A percentile compares a stretch with the other conserved stretches of the same genome.
Evolutionary conservation across 2,113 vertebrate genomes (phyloP).

Genomic region (Petroica traversi): DNA sequence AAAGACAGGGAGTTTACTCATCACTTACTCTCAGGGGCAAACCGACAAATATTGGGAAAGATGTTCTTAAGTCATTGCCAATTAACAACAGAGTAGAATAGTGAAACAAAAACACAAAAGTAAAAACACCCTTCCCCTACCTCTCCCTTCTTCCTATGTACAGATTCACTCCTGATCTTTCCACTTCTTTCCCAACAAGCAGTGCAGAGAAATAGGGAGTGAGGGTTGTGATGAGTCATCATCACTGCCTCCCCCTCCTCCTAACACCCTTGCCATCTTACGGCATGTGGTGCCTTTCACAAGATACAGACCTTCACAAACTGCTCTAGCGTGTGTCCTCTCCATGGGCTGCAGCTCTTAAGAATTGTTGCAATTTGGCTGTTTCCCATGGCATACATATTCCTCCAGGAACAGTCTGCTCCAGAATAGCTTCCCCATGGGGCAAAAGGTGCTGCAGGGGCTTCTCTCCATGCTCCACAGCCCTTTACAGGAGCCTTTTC

Average conservation of each 20-base stretch:
- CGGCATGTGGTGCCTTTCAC: rapidly evolving
- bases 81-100: neutral
- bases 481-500: rapidly evolving
- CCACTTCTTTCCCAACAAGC: neutral
- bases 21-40: neutral
- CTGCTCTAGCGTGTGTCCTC: neutral
- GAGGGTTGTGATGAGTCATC: no score
- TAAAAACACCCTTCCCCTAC: neutral
- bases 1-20: neutral
- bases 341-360: neutral
- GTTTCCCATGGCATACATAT: neutral
- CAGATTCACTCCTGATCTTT: neutral
- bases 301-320: neutral
- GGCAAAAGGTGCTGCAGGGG: neutral
- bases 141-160: neutral
- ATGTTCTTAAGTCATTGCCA: neutral
- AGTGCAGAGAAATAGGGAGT: neutral
- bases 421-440: rapidly evolving
- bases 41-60: neutral
- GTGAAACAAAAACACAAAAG: neutral
- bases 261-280: no score
- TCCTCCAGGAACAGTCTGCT: neutral
- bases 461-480: rapidly evolving
- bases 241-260: rapidly evolving
- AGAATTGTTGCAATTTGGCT: neutral